Base-by-base conservation (phyloP, 2,797 vertebrate species). In the Gorsachius magnificus region DNA sequence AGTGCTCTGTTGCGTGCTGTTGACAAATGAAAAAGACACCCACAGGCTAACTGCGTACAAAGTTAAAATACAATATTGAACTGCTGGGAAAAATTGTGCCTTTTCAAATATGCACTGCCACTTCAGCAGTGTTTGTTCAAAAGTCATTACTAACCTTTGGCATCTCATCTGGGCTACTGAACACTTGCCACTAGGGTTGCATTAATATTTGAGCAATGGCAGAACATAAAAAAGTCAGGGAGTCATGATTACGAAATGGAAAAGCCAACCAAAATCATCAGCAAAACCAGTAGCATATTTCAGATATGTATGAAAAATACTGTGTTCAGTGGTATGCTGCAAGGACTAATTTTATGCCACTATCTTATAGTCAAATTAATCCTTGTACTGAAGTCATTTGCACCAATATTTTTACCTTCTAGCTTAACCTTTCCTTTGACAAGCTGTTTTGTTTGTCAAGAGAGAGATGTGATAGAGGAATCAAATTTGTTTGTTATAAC, bases 121-220 rank as follows among this genome's bases (percentile, higher is more conserved):
- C 76, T 96, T 96, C 82, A 96, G 93, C 79, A 87, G 64, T 46
- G 57, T 92, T 96, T 96, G 83, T 96, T 97, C 94, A 97, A 83
- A 97, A 97, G 88, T 95, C 92, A 97, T 98, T 97, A 97, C 88
- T 96, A 96, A 97, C 88, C 86, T 97, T 97, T 97, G 96, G 65
- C 95, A 96, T 95, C 96, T 97, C 92, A 91, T 97, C 93, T 97
- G 76, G 80, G 91, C 79, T 96, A 79, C 95, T 66, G 82, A 91
- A 83, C 85, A 28, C 43, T 95, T 96, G 83, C 82, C 87, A 88
- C 74, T 69, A 84, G 87, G 50, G 48, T 54, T 95, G 69, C 70
- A 96, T 96, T 97, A 97, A 96, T 97, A 97, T 93, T 92, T 94
- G 72, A 97, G 68, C 65, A 95, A 68, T 66, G 83, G 72, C 35